These are phyloP conservation scores for Clinocottus analis DNA, from an alignment of 2,113 vertebrate genomes.

Conservation along the genomic window DNA sequence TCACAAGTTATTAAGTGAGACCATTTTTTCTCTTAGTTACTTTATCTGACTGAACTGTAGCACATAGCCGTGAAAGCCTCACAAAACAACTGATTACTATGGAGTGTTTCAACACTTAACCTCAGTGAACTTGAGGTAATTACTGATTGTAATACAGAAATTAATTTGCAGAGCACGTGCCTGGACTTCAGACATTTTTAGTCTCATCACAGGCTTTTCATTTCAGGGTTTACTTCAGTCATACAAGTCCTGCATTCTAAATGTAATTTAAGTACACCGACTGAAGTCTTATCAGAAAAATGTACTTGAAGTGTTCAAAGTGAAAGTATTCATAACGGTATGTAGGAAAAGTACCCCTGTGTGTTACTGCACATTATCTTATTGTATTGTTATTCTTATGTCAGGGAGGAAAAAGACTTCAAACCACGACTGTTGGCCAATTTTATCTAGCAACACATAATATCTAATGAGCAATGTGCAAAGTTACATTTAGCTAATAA, in stretches of 20 bases:
- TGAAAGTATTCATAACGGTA: background rate
- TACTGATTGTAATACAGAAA: background rate
- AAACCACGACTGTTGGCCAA: background rate
- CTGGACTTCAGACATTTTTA: background rate
- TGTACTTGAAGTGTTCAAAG: background rate
- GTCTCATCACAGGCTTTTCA: background rate
- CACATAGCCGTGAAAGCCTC: background rate
- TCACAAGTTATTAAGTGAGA: conserved; percentile 3
- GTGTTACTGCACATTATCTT: background rate
- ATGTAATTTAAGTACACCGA: background rate
- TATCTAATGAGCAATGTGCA: background rate
- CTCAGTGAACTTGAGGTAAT: conserved; percentile 9
- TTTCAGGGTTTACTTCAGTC: background rate
- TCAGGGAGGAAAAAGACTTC: background rate
- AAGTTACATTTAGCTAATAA: too few relatives aligned
- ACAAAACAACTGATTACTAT: background rate
- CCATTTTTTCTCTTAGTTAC: background rate
- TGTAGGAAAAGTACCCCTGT: background rate
- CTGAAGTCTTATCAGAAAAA: background rate
- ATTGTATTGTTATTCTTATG: background rate
- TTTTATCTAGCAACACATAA: background rate
- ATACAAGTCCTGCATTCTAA: background rate
- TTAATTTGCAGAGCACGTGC: background rate
- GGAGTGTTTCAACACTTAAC: conserved; percentile 7
- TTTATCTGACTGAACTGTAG: background rate